These are phyloP conservation scores for Himalopsyche anomala DNA, from an alignment of 2,888 invertebrate species.

Conservation along the genomic window DNA sequence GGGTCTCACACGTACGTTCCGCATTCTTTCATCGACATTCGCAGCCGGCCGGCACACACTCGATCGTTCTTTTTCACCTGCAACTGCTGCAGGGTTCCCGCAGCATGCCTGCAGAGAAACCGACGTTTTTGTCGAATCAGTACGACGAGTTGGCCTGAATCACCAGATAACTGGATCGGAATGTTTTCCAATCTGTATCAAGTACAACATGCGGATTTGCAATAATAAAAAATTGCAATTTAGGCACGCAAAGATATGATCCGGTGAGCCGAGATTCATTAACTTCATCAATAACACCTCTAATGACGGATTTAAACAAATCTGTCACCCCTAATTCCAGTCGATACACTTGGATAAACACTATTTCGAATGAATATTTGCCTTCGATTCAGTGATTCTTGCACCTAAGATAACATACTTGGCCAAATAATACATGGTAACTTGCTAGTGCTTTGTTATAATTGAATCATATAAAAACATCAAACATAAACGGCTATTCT, in stretches of 20 bases:
- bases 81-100: neutral
- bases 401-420: neutral
- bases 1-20: neutral
- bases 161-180: neutral
- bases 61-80: neutral
- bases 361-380: neutral
- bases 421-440: no score
- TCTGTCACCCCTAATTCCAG: conserved; percentile 2
- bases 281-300: neutral
- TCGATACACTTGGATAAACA: conserved; percentile 8
- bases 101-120: neutral
- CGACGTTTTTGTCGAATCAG: neutral
- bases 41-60: neutral
- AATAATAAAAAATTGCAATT: neutral
- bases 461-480: neutral
- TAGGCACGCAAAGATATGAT: neutral
- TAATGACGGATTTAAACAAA: neutral
- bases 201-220: neutral
- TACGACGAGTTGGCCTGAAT: neutral
- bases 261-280: conserved; percentile 9
- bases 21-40: conserved; percentile 1
- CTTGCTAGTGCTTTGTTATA: neutral
- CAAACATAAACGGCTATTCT: neutral
- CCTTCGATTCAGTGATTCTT: neutral
- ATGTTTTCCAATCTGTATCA: neutral